Evolutionary conservation across 2,113 vertebrate species (phyloP), one percentile per base, ranked within the genome.

Genomic region (Capreolus pygargus): DNA sequence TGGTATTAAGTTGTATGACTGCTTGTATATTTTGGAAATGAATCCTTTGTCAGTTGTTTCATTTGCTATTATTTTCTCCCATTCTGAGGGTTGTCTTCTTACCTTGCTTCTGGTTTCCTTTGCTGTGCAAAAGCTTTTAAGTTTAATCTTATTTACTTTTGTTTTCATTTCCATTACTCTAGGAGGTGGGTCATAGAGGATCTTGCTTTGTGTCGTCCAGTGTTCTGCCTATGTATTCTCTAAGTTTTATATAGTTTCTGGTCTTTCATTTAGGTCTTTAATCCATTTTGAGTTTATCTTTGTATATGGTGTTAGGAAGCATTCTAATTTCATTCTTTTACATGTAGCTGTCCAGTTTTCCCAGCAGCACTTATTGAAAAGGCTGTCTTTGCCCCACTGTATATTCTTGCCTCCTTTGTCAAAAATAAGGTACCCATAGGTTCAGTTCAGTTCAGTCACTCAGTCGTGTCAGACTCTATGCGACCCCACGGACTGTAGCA

Each of bases 391-490:
- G n/a, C 64, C 64, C 5, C n/a, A 12, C 36, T 70, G n/a, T 70
- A 70, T 36, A 70, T 36, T 70, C n/a, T 70, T 70, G 64, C 64
- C 64, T 70, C n/a, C 9, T 70, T 36, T 36, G n/a, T 70, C n/a
- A 36, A 36, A 70, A 70, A 70, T 36, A 36, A 36, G n/a, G 19
- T 6, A 70, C 0, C 2, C 19, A 70, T 36, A 23, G 64, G 17
- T 36, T 36, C 19, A 70, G n/a, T 70, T 36, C 17, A 36, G 9
- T 70, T 70, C n/a, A 70, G 19, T 70, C n/a, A 70, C n/a, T 10
- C 33, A 70, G 64, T 70, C 9, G 0, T 70, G 19, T 70, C n/a
- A 0, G 0, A 70, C n/a, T 70, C 64, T 70, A 12, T 36, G 64
- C 0, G 4, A 70, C n/a, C 9, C 19, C 19, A 23, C 21, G n/a